Evolutionary conservation across 2,113 vertebrate species (phyloP), one percentile per base, ranked within the genome.

Genomic region (Rhinogobius similis): DNA sequence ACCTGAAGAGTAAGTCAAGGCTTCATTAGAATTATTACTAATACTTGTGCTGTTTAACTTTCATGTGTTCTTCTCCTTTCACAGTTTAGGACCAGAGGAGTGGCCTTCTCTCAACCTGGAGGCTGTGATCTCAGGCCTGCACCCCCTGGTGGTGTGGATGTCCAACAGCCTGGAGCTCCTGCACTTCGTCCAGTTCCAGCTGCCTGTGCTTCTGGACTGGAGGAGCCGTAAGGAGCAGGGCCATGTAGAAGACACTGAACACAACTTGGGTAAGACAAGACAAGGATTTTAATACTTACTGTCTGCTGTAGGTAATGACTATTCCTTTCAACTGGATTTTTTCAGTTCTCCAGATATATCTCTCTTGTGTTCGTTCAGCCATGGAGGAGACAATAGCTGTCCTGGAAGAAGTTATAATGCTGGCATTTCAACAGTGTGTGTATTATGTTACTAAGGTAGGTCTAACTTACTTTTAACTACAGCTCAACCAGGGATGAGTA

Each of bases 371-470:
- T 13, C 86, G 75, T 10, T 86, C 90, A 23, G 92, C 92, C 78
- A 88, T 86, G 18, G 89, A 93, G 75, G 92, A 94, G 77, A 90
- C 93, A 0, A 84, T 88, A 72, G 86, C 89, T 0, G 93, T 92
- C 20, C 82, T 94, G 85, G 93, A 94, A 83, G 93, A 94, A 66
- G 91, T 94, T 72, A 80, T 93, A 63, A 90, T 94, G 94, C 90
- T 94, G 14, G 89, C 90, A 65, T 94, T 94, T 79, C 94, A 94
- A 87, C 94, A 94, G 85, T 93, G 91, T 70, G 93, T 94, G 56
- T 94, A 93, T 84, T 94, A 94, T 86, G 86, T 94, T 56, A 94
- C 94, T 65, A 94, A 94, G 91, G 93, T 93, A 62, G 78, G 86
- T 10, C 38, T 38, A 3, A 55, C 10, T 12, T 53, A 48, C 46